phyloP scores from a whole-genome alignment of 2,113 vertebrate species.

The Megaleporinus macrocephalus region DNA sequence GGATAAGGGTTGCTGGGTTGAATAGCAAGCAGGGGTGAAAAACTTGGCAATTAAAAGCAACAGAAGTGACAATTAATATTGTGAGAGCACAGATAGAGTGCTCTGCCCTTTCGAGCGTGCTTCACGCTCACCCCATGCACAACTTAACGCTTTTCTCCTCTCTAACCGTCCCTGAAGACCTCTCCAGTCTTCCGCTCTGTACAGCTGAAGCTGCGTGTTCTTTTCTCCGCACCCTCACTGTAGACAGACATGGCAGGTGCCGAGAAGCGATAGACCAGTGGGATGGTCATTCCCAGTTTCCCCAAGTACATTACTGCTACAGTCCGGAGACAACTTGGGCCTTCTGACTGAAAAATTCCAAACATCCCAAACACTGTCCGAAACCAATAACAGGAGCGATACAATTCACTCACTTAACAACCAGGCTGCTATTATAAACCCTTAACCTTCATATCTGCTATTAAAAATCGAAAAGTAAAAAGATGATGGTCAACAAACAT shows the following conservation, averaged over 20 bases:
- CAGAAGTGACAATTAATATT: conserved; percentile 58
- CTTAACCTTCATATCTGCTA: too few relatives aligned
- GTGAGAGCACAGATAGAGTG: conserved; percentile 47
- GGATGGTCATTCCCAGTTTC: conserved; percentile 23
- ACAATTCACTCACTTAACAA: neutral
- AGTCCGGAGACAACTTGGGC: neutral
- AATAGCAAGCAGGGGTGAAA: conserved; percentile 76
- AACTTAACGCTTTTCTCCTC: conserved; percentile 36
- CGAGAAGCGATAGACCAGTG: neutral
- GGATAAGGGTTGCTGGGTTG: conserved; percentile 82
- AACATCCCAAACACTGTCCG: neutral
- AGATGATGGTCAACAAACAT: too few relatives aligned
- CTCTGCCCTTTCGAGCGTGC: conserved; percentile 49
- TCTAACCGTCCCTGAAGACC: conserved; percentile 46
- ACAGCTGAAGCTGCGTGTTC: conserved; percentile 34
- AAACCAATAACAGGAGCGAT: neutral
- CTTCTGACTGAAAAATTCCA: neutral
- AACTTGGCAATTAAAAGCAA: conserved; percentile 53
- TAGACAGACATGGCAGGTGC: conserved; percentile 19
- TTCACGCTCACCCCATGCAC: conserved; percentile 48
- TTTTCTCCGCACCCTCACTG: conserved; percentile 34
- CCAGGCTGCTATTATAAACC: too few relatives aligned
- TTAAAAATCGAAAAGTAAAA: too few relatives aligned
- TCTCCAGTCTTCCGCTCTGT: conserved; percentile 41
- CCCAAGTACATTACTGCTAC: neutral